Conservation (phyloP, 1,140 invertebrate genomes). For the Drosophila bocki region DNA sequence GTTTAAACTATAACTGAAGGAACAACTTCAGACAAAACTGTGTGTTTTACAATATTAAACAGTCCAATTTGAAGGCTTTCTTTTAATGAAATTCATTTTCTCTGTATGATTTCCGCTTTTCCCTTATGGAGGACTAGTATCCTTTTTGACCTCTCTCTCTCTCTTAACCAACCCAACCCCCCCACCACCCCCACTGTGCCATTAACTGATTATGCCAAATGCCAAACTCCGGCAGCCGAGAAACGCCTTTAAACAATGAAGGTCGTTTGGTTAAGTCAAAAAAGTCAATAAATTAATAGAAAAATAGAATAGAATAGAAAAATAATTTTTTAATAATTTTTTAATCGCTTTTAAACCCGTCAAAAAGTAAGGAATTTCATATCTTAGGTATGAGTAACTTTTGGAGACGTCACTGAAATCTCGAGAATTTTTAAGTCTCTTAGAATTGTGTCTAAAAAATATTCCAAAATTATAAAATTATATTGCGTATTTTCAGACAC, state of each 20-base stretch:
- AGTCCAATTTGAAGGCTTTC: constrained; percentile 9
- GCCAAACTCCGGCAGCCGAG: constrained; percentile 6
- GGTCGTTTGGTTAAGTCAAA: no score
- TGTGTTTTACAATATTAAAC: neutral
- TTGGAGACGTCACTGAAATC: no score
- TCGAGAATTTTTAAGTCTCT: no score
- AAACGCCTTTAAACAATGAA: neutral
- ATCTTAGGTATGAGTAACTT: no score
- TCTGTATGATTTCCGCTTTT: constrained; percentile 11
- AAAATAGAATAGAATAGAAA: no score
- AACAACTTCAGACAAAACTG: neutral
- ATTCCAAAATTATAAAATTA: no score
- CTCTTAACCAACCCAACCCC: no score
- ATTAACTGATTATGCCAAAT: constrained; percentile 21
- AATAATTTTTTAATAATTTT: no score
- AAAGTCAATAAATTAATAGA: no score
- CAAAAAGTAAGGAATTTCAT: neutral
- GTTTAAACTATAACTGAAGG: neutral
- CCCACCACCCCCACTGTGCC: neutral
- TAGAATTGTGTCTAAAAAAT: no score
- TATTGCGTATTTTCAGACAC: no score
- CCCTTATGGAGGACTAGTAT: constrained; percentile 1
- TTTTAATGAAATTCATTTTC: constrained; percentile 20
- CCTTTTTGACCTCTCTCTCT: neutral
- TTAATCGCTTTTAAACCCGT: no score